Percentiles rank a stretch among this genome's conserved stretches.
Conservation (phyloP, 2,797 vertebrate species). For the Hephaestus fuliginosus region DNA sequence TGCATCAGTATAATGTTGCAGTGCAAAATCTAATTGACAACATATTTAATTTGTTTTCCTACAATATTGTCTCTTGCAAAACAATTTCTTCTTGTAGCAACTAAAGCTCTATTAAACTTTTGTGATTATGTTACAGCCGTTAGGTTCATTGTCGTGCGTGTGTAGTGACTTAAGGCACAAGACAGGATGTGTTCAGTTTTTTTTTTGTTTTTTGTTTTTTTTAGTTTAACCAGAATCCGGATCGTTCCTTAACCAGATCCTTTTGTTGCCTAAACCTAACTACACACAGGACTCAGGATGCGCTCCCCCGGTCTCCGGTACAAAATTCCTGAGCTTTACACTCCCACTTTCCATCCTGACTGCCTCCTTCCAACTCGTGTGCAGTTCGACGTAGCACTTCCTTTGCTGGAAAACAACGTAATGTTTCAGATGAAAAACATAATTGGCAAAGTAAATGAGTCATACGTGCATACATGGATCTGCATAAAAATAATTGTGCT, state of each 20-base stretch:
- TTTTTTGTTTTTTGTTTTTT: background rate
- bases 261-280: conserved; percentile 8
- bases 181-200: background rate
- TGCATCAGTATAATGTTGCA: background rate
- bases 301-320: background rate
- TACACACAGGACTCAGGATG: background rate
- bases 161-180: background rate
- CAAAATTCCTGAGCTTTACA: conserved; percentile 10
- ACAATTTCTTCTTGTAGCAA: background rate
- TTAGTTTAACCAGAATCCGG: background rate
- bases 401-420: background rate
- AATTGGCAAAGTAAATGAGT: background rate
- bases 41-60: background rate
- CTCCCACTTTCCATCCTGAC: background rate
- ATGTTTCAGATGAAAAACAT: background rate
- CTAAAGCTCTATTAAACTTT: background rate
- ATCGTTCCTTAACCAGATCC: conserved; percentile 2
- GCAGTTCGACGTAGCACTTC: background rate
- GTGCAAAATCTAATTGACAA: background rate
- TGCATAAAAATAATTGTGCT: background rate
- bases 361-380: background rate
- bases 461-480: background rate
- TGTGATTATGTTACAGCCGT: background rate
- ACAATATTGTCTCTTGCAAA: background rate
- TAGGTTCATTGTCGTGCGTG: background rate